These are phyloP conservation scores for Ophraella communa DNA, from an alignment of 2,888 invertebrate species.

Conservation along the genomic window DNA sequence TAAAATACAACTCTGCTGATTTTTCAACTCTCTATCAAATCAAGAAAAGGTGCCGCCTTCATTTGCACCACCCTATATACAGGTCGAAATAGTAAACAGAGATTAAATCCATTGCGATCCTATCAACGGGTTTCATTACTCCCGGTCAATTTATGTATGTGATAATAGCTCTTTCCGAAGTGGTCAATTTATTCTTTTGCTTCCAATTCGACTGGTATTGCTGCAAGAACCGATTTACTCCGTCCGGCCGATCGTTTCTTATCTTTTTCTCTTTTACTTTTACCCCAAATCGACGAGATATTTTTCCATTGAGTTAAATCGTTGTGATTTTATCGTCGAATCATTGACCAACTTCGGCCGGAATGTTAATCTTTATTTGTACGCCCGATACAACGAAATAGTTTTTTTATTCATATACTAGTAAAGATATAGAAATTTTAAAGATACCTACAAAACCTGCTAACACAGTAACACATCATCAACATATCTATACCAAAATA, in stretches of 20 bases:
- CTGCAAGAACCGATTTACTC: constrained; percentile 55
- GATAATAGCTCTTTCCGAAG: constrained; percentile 48
- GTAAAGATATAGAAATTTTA: no score
- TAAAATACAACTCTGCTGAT: no score
- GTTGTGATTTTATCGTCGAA: background rate
- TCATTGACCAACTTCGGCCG: constrained; percentile 7
- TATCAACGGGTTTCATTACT: constrained; percentile 8
- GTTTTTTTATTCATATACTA: no score
- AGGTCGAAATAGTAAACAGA: background rate
- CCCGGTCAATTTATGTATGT: constrained; percentile 31
- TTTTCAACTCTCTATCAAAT: no score
- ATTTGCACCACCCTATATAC: no score
- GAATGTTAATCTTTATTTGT: constrained; percentile 20
- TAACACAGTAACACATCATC: no score
- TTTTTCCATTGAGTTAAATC: constrained; percentile 34
- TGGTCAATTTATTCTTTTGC: constrained; percentile 54
- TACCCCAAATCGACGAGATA: constrained; percentile 48
- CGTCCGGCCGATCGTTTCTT: constrained; percentile 45
- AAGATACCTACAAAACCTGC: no score
- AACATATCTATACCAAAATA: no score
- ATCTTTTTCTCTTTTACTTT: constrained; percentile 41
- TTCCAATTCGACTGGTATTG: constrained; percentile 58
- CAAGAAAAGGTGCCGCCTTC: no score
- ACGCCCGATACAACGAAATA: background rate
- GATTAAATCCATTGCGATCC: background rate